These are phyloP conservation scores for Hyperopisus bebe DNA, from an alignment of 2,113 vertebrate genomes.

Conservation along the genomic window DNA sequence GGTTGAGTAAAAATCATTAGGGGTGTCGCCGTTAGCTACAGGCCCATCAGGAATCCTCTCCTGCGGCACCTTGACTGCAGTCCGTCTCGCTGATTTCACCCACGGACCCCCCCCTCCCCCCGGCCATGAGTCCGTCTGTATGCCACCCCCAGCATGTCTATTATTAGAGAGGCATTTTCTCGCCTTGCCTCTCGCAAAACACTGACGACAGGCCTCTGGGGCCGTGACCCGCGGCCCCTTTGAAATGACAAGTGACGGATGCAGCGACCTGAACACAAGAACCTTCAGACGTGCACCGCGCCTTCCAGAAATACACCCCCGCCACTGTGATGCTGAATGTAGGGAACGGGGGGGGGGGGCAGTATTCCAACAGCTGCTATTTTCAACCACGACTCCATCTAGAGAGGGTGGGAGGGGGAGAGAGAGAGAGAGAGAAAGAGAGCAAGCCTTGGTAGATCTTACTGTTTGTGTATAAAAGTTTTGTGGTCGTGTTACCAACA, in stretches of 20 bases:
- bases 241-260: conserved; percentile 57
- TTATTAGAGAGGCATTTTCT: conserved; percentile 51
- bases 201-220: conserved; percentile 46
- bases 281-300: conserved; percentile 43
- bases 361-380: conserved; percentile 47
- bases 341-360: conserved; percentile 15
- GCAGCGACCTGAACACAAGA: conserved; percentile 38
- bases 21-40: background rate
- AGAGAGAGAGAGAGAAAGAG: background rate
- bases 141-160: conserved; percentile 32
- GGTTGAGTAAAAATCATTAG: background rate
- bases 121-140: background rate
- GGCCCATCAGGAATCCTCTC: background rate
- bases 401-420: background rate
- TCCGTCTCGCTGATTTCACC: background rate
- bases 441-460: conserved; percentile 37
- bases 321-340: background rate
- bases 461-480: conserved; percentile 48
- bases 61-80: background rate
- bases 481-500: conserved; percentile 43
- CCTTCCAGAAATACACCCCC: conserved; percentile 38
- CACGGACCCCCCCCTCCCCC: background rate
- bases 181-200: conserved; percentile 28
- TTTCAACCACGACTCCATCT: conserved; percentile 35
- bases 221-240: conserved; percentile 43